phyloP scores from a whole-genome alignment of 2,113 vertebrate species.

The Entelurus aequoreus region DNA sequence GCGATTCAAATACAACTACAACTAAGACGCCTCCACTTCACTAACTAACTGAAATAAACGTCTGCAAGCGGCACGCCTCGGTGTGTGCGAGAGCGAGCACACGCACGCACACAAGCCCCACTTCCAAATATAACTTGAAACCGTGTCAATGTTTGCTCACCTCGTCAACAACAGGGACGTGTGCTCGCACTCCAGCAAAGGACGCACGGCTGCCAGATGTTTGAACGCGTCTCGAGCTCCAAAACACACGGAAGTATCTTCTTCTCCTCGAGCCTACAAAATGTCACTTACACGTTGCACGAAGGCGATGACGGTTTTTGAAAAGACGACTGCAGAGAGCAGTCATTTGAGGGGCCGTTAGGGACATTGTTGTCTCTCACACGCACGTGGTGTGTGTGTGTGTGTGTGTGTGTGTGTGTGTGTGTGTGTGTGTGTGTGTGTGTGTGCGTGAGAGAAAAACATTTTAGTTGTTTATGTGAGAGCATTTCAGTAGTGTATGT shows the following conservation, averaged over 20 bases:
- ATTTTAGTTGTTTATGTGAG: too few relatives aligned
- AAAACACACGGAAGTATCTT: background rate
- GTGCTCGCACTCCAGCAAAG: conserved; percentile 34
- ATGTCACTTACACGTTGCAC: too few relatives aligned
- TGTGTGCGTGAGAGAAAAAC: too few relatives aligned
- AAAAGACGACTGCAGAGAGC: too few relatives aligned
- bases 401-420: too few relatives aligned
- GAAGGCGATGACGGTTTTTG: too few relatives aligned
- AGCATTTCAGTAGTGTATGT: too few relatives aligned
- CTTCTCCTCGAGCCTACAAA: too few relatives aligned
- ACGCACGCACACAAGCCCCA: conserved; percentile 40
- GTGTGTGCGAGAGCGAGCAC: background rate
- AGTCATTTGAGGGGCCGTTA: too few relatives aligned
- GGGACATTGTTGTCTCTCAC: too few relatives aligned
- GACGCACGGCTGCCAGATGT: conserved; percentile 42
- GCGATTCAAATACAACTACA: background rate
- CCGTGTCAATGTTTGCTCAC: conserved; percentile 57
- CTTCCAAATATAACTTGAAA: conserved; percentile 64
- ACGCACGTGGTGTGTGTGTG: too few relatives aligned
- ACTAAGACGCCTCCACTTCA: conserved; percentile 20
- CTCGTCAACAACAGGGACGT: conserved; percentile 11
- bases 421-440: too few relatives aligned
- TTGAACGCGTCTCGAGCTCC: conserved; percentile 32
- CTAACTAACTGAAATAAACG: conserved; percentile 49
- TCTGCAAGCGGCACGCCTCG: conserved; percentile 25